A percentile compares a stretch with the other conserved stretches of the same genome.
Conservation (phyloP, 2,797 vertebrate species). For the Amazona finschi region DNA sequence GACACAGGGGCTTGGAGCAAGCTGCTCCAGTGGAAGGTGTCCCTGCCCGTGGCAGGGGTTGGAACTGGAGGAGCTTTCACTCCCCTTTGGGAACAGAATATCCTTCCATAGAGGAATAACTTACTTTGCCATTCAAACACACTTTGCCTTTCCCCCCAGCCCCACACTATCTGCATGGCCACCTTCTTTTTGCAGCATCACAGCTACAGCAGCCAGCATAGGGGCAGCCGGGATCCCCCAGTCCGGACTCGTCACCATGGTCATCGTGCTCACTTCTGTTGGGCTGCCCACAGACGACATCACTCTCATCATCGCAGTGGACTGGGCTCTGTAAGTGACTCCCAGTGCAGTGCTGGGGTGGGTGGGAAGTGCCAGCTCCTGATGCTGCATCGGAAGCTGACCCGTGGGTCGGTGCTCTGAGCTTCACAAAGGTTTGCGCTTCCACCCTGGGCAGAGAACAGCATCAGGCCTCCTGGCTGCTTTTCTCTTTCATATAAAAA, state of each 20-base stretch:
- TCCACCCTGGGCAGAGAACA: neutral
- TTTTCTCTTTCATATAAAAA: neutral
- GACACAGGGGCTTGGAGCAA: too few relatives aligned
- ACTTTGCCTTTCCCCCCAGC: neutral
- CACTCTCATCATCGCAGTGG: conserved; percentile 87
- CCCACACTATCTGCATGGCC: rapidly evolving
- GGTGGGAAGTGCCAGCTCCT: rapidly evolving
- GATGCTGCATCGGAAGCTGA: rapidly evolving
- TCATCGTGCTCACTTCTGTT: conserved; percentile 90
- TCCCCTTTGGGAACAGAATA: neutral
- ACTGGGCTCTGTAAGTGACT: conserved; percentile 87
- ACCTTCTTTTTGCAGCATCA: conserved; percentile 78
- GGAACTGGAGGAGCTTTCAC: neutral
- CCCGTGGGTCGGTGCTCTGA: rapidly evolving
- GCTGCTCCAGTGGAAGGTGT: too few relatives aligned
- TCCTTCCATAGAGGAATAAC: neutral
- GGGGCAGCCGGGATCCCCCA: conserved; percentile 89
- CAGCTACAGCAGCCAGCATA: conserved; percentile 89
- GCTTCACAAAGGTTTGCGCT: neutral
- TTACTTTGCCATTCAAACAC: neutral
- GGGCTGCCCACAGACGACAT: conserved; percentile 89
- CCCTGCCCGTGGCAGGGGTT: neutral
- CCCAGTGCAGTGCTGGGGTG: rapidly evolving
- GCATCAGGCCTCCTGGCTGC: neutral
- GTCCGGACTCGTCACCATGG: conserved; percentile 90